Base-by-base conservation (phyloP, 2,888 invertebrate genomes). In the Drosophila mayaguana region DNA sequence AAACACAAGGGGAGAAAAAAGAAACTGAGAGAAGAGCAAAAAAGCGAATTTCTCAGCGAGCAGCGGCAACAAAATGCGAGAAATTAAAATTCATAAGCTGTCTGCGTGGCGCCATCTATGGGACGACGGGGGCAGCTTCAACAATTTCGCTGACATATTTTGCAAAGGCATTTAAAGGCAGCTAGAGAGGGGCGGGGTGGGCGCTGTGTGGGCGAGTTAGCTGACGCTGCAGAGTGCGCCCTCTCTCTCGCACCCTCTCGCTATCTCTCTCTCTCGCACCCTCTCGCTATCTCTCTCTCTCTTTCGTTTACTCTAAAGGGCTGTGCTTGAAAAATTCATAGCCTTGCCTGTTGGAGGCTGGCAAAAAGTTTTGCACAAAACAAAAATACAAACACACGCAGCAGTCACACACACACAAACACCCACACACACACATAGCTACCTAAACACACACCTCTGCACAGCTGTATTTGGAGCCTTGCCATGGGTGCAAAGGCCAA, bases 31-130 rank as follows among this genome's bases (percentile, higher is more conserved):
- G 22, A 16, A 2, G 14, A 64, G 45, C n/a, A 25, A n/a, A n/a
- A 22, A 18, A 18, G 2, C 18, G 28, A 56, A 54, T 40, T 54
- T 38, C 54, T 40, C 53, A 16, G 50, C 56, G 63, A 63, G 77
- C 51, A 34, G 18, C 50, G 18, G 50, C 50, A 63, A 51, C 45
- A 38, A 65, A 68, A 80, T 77, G 63, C 48, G 8, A 54, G 25
- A 83, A 86, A 87, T 87, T 81, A 83, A 83, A 83, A 87, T 84
- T 84, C 83, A 83, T 87, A 79, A 81, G 51, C 53, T 48, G 43
- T 38, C 42, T 54, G 75, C 36, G 36, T 18, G n/a, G 42, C 42
- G 61, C 42, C 54, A 55, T 55, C 54, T 55, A 55, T 55, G 32
- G 16, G 22, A 7, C 11, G 34, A 22, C 43, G 56, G 34, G 18